phyloP scores from a whole-genome alignment of 1,140 invertebrate genomes.

The Caenorhabditis tropicalis region DNA sequence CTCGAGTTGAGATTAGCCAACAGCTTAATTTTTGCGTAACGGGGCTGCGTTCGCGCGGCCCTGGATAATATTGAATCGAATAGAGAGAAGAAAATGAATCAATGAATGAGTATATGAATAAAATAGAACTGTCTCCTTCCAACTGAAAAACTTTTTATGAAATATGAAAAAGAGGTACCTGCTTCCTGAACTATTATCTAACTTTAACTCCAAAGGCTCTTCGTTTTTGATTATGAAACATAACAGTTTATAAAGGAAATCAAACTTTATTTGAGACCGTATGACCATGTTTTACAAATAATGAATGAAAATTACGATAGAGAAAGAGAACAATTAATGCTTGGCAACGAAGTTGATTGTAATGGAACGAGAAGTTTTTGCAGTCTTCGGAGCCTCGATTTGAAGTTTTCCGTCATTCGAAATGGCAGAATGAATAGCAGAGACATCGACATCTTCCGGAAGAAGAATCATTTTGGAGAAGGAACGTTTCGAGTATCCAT shows the following conservation, averaged over 20 bases:
- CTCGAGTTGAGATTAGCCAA: conserved; percentile 42
- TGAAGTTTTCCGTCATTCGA: background rate
- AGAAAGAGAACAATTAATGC: background rate
- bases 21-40: conserved; percentile 40
- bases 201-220: too few species aligned
- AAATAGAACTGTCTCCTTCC: too few species aligned
- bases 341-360: conserved; percentile 5
- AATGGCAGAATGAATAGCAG: background rate
- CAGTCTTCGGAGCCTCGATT: conserved; percentile 10
- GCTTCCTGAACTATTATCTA: too few species aligned
- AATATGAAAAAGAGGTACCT: too few species aligned
- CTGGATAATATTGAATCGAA: background rate
- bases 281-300: too few species aligned
- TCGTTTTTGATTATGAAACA: too few species aligned
- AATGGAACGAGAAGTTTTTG: background rate
- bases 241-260: too few species aligned
- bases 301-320: background rate
- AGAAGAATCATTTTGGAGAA: background rate
- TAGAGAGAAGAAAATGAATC: too few species aligned
- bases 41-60: conserved; percentile 35
- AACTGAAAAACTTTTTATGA: too few species aligned
- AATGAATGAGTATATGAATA: too few species aligned
- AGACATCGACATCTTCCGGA: conserved; percentile 24
- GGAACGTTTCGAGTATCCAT: background rate
- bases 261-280: too few species aligned